Base-by-base conservation (phyloP, 2,113 vertebrate genomes). In the Colinus virginianus region DNA sequence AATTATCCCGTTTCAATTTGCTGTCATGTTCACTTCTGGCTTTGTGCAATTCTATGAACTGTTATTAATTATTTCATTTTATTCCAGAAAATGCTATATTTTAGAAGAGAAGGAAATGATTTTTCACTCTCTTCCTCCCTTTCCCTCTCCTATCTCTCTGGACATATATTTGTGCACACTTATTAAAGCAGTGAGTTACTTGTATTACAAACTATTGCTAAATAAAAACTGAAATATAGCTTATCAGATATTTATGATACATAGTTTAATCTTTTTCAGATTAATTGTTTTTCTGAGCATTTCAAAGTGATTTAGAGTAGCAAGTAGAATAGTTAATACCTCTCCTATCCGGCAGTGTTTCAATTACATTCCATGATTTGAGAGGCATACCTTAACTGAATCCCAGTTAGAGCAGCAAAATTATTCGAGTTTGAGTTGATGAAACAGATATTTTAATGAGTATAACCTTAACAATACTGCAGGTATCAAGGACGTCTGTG, bases 401-500 rank as follows among this genome's bases (percentile, higher is more conserved):
- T 71, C 83, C 82, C 58, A 82, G 40, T 76, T 82, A 46, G 0
- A 82, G 68, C 8, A 70, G 49, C 12, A 56, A 70, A 40, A 13
- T 7, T 42, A 77, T 87, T 67, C 88, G 46, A 72, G 32, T 84
- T 23, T n/a, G 5, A 64, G 11, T 64, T 90, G 43, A 56, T 75
- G 25, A 90, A 90, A 67, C 18, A 88, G 51, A 74, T 83, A 72
- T 92, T 94, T 95, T 93, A 89, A 77, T 94, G 46, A 84, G 69
- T 77, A 83, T 2, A 69, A 46, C 59, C 43, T 62, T 61, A 69
- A 19, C 30, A 51, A 32, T 78, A 75, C n/a, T 55, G 63, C 62
- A 75, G 49, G 84, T 94, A 93, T 86, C 25, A 61, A 51, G 59
- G 61, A 67, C 68, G 79, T 21, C 17, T n/a, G 2, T 53, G 16